Conservation (phyloP, 1,140 invertebrate genomes). For the Microplitis mediator region DNA sequence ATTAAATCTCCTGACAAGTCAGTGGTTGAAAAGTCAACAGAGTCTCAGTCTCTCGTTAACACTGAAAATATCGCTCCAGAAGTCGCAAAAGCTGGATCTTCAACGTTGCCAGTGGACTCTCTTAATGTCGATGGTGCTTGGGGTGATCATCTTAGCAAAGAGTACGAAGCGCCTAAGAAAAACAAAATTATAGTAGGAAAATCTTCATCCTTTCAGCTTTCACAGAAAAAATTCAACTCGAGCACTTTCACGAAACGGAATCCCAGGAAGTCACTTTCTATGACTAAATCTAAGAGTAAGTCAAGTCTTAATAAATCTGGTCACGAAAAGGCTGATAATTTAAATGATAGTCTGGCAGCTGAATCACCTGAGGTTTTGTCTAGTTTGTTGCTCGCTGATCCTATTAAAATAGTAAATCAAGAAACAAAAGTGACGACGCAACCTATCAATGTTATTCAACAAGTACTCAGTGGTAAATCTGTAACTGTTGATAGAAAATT, state of each 20-base stretch:
- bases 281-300: slow-evolving; percentile 42
- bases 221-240: slow-evolving; percentile 74
- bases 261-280: slow-evolving; percentile 72
- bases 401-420: slow-evolving; percentile 43
- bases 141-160: slow-evolving; percentile 66
- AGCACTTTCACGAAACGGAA: slow-evolving; percentile 74
- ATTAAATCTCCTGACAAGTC: not conserved
- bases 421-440: slow-evolving; percentile 39
- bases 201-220: slow-evolving; percentile 60
- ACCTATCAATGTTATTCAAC: slow-evolving; percentile 56
- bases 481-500: slow-evolving; percentile 52
- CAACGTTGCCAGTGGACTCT: not conserved
- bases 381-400: slow-evolving; percentile 35
- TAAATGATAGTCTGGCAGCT: not conserved
- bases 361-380: slow-evolving; percentile 22
- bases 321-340: not conserved
- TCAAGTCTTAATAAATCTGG: slow-evolving; percentile 22
- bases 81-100: slow-evolving; percentile 39
- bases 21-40: slow-evolving; percentile 10
- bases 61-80: slow-evolving; percentile 38
- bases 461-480: slow-evolving; percentile 37
- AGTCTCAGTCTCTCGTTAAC: not conserved
- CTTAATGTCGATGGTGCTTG: slow-evolving; percentile 61
- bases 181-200: slow-evolving; percentile 51
- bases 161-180: slow-evolving; percentile 38